Evolutionary conservation across 1,140 invertebrate species (phyloP).

Genomic region (Drosophila quadrilineata): DNA sequence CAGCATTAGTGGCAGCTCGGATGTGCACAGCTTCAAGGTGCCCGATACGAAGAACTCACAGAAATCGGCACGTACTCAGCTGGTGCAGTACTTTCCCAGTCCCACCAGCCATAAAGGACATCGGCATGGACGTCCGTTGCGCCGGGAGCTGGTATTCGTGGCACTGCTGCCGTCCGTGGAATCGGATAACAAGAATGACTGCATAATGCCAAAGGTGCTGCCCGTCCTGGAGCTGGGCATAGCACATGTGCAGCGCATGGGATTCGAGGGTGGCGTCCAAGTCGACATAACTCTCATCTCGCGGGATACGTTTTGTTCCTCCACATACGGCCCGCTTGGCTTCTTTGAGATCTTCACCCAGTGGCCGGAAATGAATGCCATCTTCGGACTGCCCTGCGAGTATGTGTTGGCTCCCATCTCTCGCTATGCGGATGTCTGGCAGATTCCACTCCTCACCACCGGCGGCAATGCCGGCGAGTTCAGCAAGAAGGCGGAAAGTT

Average conservation of each 20-base stretch:
- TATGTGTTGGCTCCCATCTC: constrained; percentile 95
- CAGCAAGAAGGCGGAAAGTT: constrained; percentile 81
- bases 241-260: constrained; percentile 83
- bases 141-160: constrained; percentile 61
- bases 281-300: constrained; percentile 87
- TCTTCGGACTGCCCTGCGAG: constrained; percentile 95
- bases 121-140: constrained; percentile 24
- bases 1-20: constrained; percentile 33
- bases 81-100: constrained; percentile 61
- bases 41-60: constrained; percentile 61
- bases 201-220: constrained; percentile 85
- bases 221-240: constrained; percentile 89
- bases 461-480: constrained; percentile 91
- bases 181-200: constrained; percentile 76
- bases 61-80: constrained; percentile 55
- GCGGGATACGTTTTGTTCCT: constrained; percentile 90
- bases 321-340: constrained; percentile 88
- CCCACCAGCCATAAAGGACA: not conserved
- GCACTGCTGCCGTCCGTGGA: constrained; percentile 63
- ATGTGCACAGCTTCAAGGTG: constrained; percentile 66
- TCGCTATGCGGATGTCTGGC: constrained; percentile 93
- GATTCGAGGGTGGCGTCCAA: constrained; percentile 84
- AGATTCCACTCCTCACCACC: constrained; percentile 92
- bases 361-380: constrained; percentile 86
- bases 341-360: constrained; percentile 88